Conservation (phyloP, 2,797 vertebrate species). For the Gobionotothen gibberifrons region DNA sequence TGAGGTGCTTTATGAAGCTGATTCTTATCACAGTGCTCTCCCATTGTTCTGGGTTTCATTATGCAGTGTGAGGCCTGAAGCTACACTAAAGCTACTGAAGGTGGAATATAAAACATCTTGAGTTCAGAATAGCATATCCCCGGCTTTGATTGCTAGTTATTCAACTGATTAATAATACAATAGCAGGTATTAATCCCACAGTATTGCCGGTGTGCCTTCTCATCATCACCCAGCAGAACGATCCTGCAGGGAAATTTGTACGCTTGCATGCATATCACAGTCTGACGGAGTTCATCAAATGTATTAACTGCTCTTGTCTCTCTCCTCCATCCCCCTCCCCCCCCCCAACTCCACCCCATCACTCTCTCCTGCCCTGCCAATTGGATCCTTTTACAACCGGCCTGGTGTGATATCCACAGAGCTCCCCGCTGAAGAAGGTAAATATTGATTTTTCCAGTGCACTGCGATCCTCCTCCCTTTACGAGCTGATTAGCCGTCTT, state of each 20-base stretch:
- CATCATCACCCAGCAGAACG: background rate
- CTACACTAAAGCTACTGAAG: background rate
- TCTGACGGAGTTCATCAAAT: conserved; percentile 44
- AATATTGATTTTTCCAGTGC: conserved; percentile 83
- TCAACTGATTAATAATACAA: background rate
- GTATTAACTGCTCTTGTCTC: conserved; percentile 66
- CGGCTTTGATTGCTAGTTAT: background rate
- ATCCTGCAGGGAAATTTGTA: conserved; percentile 5
- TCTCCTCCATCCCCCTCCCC: conserved; percentile 7
- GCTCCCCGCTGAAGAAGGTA: conserved; percentile 96
- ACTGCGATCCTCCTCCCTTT: conserved; percentile 60
- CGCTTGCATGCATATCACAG: conserved; percentile 17
- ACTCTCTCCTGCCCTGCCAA: background rate
- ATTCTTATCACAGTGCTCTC: background rate
- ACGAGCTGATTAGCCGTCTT: conserved; percentile 55
- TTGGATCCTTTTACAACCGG: conserved; percentile 58
- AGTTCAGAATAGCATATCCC: background rate
- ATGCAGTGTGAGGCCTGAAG: conserved; percentile 1
- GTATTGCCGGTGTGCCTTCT: conserved; percentile 9
- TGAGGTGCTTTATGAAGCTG: background rate
- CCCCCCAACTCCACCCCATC: background rate
- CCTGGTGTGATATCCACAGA: conserved; percentile 81
- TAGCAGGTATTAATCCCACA: background rate
- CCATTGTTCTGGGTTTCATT: background rate
- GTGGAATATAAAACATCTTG: conserved; percentile 1